Evolutionary conservation across 2,888 invertebrate species (phyloP).

Genomic region (Hedychridium roseum): DNA sequence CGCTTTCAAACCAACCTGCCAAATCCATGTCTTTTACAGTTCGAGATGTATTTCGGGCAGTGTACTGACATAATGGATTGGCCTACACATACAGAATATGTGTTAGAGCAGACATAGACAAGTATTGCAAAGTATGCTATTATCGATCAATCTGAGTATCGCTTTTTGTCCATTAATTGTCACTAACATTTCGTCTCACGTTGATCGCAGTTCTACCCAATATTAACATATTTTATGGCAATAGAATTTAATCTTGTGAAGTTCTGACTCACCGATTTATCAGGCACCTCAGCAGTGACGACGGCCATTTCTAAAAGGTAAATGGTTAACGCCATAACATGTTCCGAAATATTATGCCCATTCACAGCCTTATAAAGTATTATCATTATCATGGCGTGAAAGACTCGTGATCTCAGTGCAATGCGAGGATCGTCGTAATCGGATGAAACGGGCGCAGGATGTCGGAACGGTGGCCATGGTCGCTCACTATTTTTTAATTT

Average conservation of each 20-base stretch:
- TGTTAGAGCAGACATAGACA: too few relatives aligned
- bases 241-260: too few relatives aligned
- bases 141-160: too few relatives aligned
- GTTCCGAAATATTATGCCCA: slow-evolving; percentile 81
- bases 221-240: too few relatives aligned
- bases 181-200: too few relatives aligned
- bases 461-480: slow-evolving; percentile 84
- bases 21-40: slow-evolving; percentile 68
- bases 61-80: slow-evolving; percentile 66
- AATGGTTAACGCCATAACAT: slow-evolving; percentile 84
- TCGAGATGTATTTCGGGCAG: slow-evolving; percentile 46
- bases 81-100: slow-evolving; percentile 45
- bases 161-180: too few relatives aligned
- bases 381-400: slow-evolving; percentile 80
- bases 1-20: slow-evolving; percentile 75
- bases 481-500: slow-evolving; percentile 69
- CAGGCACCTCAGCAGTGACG: slow-evolving; percentile 62
- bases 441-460: slow-evolving; percentile 71
- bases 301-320: slow-evolving; percentile 89
- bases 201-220: too few relatives aligned
- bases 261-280: slow-evolving; percentile 63
- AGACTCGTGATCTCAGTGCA: slow-evolving; percentile 69
- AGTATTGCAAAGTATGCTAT: too few relatives aligned
- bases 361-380: slow-evolving; percentile 86
- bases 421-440: slow-evolving; percentile 76